phyloP scores from a whole-genome alignment of 2,888 invertebrate genomes.

The Drosophila ustulata region DNA sequence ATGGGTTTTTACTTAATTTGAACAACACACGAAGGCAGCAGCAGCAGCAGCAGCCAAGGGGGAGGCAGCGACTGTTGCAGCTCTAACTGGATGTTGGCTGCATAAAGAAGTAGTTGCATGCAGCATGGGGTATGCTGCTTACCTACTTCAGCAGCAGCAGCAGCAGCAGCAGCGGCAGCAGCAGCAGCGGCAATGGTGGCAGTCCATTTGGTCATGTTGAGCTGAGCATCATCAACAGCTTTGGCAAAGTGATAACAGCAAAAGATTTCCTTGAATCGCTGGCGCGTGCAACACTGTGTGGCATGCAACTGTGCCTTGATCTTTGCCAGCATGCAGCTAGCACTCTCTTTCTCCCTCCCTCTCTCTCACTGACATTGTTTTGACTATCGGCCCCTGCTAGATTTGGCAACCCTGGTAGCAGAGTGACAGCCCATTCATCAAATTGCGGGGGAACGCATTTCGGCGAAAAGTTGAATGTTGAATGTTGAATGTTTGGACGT shows the following conservation, averaged over 20 bases:
- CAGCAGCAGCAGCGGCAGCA: neutral
- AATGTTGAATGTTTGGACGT: conserved; percentile 43
- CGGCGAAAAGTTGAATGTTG: conserved; percentile 30
- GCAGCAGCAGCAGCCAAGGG: neutral
- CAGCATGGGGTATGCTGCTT: conserved; percentile 24
- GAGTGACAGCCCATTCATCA: conserved; percentile 74
- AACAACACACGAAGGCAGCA: conserved; percentile 50
- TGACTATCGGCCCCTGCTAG: neutral
- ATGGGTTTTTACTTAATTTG: conserved; percentile 71
- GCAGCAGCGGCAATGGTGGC: conserved; percentile 13
- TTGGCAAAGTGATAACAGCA: conserved; percentile 49
- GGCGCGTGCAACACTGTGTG: conserved; percentile 17
- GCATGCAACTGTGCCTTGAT: conserved; percentile 8
- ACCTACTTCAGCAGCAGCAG: conserved; percentile 25
- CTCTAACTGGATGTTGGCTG: conserved; percentile 26
- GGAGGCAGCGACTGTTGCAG: neutral
- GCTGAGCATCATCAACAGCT: conserved; percentile 14
- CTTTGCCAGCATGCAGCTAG: neutral
- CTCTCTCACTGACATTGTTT: neutral
- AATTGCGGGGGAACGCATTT: conserved; percentile 47
- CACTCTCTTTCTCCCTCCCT: neutral
- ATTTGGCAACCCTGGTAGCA: conserved; percentile 18
- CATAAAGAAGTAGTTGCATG: conserved; percentile 6
- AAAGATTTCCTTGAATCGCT: conserved; percentile 27
- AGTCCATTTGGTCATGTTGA: conserved; percentile 43